A percentile compares a stretch with the other conserved stretches of the same genome.
Conservation (phyloP, 2,888 invertebrate genomes). For the Plusia festucae region DNA sequence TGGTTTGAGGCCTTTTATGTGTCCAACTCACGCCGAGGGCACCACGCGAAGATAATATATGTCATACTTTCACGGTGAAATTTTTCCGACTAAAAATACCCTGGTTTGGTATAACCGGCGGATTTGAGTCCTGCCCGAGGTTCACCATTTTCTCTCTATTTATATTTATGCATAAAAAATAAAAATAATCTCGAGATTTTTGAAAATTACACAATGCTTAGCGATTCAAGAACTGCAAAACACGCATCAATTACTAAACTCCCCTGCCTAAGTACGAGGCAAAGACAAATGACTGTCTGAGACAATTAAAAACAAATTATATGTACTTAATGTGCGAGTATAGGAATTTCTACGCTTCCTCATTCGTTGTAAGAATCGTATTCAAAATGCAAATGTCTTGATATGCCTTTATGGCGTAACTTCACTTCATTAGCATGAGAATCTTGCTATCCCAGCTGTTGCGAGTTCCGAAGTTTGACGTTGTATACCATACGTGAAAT, state of each 20-base stretch:
- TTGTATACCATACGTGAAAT: constrained; percentile 48
- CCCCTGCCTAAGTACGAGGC: not conserved
- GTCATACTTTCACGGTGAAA: too few species aligned
- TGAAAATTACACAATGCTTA: too few species aligned
- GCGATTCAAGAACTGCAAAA: not conserved
- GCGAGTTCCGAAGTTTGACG: constrained; percentile 51
- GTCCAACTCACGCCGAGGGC: too few species aligned
- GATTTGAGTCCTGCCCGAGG: too few species aligned
- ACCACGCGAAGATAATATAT: too few species aligned
- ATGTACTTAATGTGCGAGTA: not conserved
- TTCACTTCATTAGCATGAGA: constrained; percentile 63
- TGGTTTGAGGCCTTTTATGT: too few species aligned
- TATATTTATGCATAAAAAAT: too few species aligned
- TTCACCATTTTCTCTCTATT: too few species aligned
- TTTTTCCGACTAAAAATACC: too few species aligned
- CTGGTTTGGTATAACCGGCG: too few species aligned
- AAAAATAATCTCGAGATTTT: too few species aligned
- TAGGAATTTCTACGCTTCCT: constrained; percentile 5
- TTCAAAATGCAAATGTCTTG: constrained; percentile 58
- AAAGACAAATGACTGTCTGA: not conserved
- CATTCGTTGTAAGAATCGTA: constrained; percentile 43
- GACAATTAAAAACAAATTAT: constrained; percentile 6
- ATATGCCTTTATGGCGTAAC: constrained; percentile 55
- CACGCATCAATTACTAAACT: not conserved
- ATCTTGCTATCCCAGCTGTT: constrained; percentile 59